Percentiles rank a stretch among this genome's conserved stretches.
Evolutionary conservation across 2,888 invertebrate genomes (phyloP).

Genomic region (Hirtodrosophila histrioides): DNA sequence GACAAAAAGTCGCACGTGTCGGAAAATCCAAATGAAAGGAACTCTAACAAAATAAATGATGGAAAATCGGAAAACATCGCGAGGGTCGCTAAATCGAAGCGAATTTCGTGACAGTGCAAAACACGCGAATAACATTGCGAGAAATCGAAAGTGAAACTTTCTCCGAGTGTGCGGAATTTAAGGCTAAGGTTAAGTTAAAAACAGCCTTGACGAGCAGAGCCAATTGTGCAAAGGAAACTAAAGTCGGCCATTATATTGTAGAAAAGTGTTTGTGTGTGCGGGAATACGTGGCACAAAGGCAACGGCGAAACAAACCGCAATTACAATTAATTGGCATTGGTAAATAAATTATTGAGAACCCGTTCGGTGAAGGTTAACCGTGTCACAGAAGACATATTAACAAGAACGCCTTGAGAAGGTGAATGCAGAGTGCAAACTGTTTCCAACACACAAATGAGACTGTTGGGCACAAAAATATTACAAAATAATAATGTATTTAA

Average conservation of each 20-base stretch:
- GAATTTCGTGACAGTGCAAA: slow-evolving; percentile 6
- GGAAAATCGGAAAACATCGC: slow-evolving; percentile 8
- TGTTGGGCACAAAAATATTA: neutral
- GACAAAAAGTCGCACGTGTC: slow-evolving; percentile 32
- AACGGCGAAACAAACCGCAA: slow-evolving; percentile 32
- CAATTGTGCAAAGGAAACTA: slow-evolving; percentile 34
- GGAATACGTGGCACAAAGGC: slow-evolving; percentile 13
- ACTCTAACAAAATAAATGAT: slow-evolving; percentile 13
- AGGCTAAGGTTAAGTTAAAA: slow-evolving; percentile 59
- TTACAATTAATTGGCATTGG: slow-evolving; percentile 52
- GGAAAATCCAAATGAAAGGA: slow-evolving; percentile 32
- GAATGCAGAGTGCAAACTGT: slow-evolving; percentile 4
- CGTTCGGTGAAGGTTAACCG: slow-evolving; percentile 43
- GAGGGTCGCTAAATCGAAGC: slow-evolving; percentile 5
- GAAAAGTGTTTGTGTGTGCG: slow-evolving; percentile 15
- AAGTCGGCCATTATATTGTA: neutral
- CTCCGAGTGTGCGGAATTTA: slow-evolving; percentile 31
- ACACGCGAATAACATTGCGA: slow-evolving; percentile 25
- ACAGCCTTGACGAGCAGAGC: slow-evolving; percentile 61
- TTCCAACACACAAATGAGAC: slow-evolving; percentile 5
- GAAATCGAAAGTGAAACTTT: slow-evolving; percentile 48
- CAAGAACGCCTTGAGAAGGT: slow-evolving; percentile 28
- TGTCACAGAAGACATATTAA: slow-evolving; percentile 28
- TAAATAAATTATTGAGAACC: slow-evolving; percentile 49
- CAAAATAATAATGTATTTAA: neutral